phyloP scores from a whole-genome alignment of 2,888 invertebrate genomes.

The Electrophaes corylata region DNA sequence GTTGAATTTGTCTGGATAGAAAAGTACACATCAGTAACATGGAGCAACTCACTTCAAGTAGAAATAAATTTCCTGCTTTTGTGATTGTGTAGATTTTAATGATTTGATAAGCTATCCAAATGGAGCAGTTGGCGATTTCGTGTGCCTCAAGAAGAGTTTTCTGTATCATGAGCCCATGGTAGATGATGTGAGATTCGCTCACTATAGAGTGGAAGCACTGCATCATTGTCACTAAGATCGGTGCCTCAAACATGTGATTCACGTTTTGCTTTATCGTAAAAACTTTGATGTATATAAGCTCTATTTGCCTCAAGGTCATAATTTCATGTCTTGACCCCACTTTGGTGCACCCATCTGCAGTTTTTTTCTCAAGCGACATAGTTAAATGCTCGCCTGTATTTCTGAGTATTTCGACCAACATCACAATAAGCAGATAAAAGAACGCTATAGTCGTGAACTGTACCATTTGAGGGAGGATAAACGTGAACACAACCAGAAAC shows the following conservation, averaged over 20 bases:
- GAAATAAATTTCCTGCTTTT: slow-evolving; percentile 58
- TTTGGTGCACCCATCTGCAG: slow-evolving; percentile 42
- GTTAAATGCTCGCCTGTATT: slow-evolving; percentile 52
- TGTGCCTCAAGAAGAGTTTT: slow-evolving; percentile 52
- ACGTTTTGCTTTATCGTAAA: slow-evolving; percentile 59
- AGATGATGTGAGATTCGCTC: slow-evolving; percentile 67
- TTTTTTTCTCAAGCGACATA: slow-evolving; percentile 34
- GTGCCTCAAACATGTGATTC: slow-evolving; percentile 61
- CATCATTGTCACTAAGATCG: slow-evolving; percentile 57
- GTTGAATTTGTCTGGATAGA: background rate
- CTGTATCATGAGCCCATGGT: slow-evolving; percentile 57
- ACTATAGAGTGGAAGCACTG: slow-evolving; percentile 72
- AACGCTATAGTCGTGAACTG: slow-evolving; percentile 60
- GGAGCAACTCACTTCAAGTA: slow-evolving; percentile 53
- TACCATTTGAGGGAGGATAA: slow-evolving; percentile 62
- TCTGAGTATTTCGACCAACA: slow-evolving; percentile 53
- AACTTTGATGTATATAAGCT: slow-evolving; percentile 56
- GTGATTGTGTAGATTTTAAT: slow-evolving; percentile 63
- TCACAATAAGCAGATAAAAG: slow-evolving; percentile 58
- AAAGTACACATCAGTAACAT: background rate
- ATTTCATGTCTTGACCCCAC: slow-evolving; percentile 40
- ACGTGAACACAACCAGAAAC: slow-evolving; percentile 57
- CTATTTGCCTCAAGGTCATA: slow-evolving; percentile 56
- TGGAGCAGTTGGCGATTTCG: slow-evolving; percentile 59
- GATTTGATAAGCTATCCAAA: slow-evolving; percentile 69